Conservation (phyloP, 1,140 invertebrate species). For the Formica exsecta region DNA sequence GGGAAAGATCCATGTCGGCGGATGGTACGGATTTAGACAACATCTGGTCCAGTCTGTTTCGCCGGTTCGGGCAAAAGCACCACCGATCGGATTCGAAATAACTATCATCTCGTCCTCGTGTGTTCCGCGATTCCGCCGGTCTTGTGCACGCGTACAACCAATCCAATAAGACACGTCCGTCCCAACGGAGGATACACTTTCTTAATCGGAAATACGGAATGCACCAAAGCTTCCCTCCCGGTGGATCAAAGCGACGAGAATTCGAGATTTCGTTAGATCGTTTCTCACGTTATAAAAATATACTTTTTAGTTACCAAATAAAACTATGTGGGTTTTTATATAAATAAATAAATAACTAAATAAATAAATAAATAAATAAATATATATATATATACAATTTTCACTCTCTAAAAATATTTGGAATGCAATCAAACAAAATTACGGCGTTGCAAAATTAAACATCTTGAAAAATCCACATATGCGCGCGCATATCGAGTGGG, state of each 20-base stretch:
- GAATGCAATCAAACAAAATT: no score
- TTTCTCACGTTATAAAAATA: not conserved
- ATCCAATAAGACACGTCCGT: slow-evolving; percentile 21
- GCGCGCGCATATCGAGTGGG: not conserved
- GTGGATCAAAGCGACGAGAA: not conserved
- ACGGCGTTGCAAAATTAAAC: not conserved
- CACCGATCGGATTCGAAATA: slow-evolving; percentile 72
- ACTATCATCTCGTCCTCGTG: slow-evolving; percentile 41
- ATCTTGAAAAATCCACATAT: not conserved
- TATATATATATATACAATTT: no score
- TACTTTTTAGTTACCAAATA: not conserved
- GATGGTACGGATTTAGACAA: slow-evolving; percentile 73
- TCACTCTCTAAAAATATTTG: no score
- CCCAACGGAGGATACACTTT: not conserved
- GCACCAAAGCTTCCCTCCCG: not conserved
- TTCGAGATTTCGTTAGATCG: not conserved
- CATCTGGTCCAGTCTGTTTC: slow-evolving; percentile 72
- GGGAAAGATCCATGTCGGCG: slow-evolving; percentile 54
- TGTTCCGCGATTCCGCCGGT: not conserved
- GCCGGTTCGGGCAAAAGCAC: slow-evolving; percentile 60
- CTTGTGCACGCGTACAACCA: not conserved
- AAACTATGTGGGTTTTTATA: not conserved
- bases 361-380: no score
- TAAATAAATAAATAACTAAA: not conserved
- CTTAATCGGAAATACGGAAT: slow-evolving; percentile 28